Evolutionary conservation across 2,113 vertebrate genomes (phyloP).

Genomic region (Ptyas mucosa): DNA sequence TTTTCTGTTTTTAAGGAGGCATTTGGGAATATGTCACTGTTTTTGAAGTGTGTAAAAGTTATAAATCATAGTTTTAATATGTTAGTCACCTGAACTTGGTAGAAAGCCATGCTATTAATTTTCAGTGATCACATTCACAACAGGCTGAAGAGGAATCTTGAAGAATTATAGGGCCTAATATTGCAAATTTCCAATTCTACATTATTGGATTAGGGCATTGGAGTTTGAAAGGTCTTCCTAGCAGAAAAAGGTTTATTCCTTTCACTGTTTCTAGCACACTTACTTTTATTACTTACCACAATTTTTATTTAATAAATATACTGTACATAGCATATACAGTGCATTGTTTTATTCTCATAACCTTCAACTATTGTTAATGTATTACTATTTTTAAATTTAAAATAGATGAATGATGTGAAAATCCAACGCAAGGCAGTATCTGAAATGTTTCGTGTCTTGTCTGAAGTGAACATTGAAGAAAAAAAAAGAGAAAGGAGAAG

Average conservation of each 20-base stretch:
- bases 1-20: neutral
- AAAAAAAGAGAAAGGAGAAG: slow-evolving; percentile 36
- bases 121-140: neutral
- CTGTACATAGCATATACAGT: neutral
- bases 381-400: slow-evolving; percentile 19
- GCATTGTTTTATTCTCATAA: neutral
- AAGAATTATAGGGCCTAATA: neutral
- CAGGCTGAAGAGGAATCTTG: neutral
- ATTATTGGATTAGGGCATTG: neutral
- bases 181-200: neutral
- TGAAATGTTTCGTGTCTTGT: slow-evolving; percentile 60
- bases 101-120: neutral
- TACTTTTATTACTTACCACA: neutral
- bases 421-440: slow-evolving; percentile 68
- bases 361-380: neutral
- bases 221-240: neutral
- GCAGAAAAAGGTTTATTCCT: neutral
- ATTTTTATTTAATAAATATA: neutral
- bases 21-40: neutral
- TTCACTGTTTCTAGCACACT: neutral
- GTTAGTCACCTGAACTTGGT: neutral
- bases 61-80: neutral
- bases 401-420: slow-evolving; percentile 63
- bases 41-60: neutral
- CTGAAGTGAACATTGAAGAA: slow-evolving; percentile 46